These are phyloP conservation scores for Siphamia tubifer DNA, from an alignment of 2,113 vertebrate genomes.

Conservation along the genomic window DNA sequence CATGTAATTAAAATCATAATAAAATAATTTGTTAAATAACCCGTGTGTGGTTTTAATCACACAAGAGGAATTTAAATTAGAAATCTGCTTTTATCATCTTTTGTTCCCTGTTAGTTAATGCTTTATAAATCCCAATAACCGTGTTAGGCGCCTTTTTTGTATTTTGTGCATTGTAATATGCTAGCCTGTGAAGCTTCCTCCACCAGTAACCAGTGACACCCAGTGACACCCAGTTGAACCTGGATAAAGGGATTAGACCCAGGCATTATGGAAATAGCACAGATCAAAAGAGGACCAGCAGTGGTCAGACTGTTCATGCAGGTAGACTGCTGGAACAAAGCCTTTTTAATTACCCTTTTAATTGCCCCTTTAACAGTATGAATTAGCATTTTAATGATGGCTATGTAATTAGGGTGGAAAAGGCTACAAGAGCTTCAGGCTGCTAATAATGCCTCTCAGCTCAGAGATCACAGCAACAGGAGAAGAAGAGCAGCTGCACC, in stretches of 20 bases:
- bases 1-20: too few relatives aligned
- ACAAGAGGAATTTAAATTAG: too few relatives aligned
- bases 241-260: constrained; percentile 59
- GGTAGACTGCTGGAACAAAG: constrained; percentile 76
- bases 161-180: constrained; percentile 1
- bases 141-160: neutral
- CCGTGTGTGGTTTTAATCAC: too few relatives aligned
- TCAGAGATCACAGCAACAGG: constrained; percentile 74
- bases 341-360: constrained; percentile 80
- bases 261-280: constrained; percentile 53
- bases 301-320: constrained; percentile 61
- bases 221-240: constrained; percentile 59
- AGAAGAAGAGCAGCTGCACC: constrained; percentile 70
- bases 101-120: neutral
- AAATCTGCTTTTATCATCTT: too few relatives aligned
- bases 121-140: neutral
- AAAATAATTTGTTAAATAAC: too few relatives aligned
- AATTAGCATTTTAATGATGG: constrained; percentile 82
- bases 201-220: constrained; percentile 43
- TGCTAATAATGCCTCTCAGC: constrained; percentile 70
- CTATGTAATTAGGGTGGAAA: constrained; percentile 76
- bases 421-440: constrained; percentile 68
- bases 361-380: constrained; percentile 75
- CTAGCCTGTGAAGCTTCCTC: constrained; percentile 12
- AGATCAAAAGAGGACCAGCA: constrained; percentile 64